Conservation (phyloP, 2,113 vertebrate genomes). For the Semnopithecus entellus region DNA sequence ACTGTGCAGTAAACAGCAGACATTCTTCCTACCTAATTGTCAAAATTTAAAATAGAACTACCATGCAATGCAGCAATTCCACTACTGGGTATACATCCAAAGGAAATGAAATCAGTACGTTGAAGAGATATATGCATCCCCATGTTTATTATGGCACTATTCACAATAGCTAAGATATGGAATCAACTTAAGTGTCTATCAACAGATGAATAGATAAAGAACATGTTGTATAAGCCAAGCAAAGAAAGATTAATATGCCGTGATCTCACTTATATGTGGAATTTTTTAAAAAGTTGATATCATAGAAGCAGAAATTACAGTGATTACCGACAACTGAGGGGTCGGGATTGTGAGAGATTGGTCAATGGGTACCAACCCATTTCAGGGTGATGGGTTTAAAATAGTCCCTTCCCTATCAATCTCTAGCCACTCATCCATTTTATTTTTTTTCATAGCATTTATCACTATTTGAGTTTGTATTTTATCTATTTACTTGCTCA, state of each 20-base stretch:
- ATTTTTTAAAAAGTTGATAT: neutral
- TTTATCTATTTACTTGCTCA: constrained; percentile 3
- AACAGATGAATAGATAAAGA: neutral
- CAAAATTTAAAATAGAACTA: neutral
- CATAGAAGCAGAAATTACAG: neutral
- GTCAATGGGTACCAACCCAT: neutral
- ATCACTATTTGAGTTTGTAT: neutral
- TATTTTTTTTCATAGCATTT: neutral
- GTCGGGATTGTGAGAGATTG: neutral
- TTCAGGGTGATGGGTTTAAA: neutral
- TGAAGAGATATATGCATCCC: neutral
- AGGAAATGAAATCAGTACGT: neutral
- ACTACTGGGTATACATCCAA: neutral
- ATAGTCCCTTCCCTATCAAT: neutral
- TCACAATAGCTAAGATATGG: neutral
- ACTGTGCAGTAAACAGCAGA: neutral
- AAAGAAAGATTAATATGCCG: neutral
- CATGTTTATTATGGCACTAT: neutral
- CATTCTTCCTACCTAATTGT: neutral
- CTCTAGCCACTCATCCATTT: neutral
- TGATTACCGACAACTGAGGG: neutral
- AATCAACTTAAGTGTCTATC: neutral
- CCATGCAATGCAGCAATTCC: neutral
- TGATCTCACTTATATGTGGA: neutral
- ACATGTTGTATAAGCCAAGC: neutral